These are phyloP conservation scores for Macrosteles quadrilineatus DNA, from an alignment of 1,140 invertebrate species.

Conservation along the genomic window DNA sequence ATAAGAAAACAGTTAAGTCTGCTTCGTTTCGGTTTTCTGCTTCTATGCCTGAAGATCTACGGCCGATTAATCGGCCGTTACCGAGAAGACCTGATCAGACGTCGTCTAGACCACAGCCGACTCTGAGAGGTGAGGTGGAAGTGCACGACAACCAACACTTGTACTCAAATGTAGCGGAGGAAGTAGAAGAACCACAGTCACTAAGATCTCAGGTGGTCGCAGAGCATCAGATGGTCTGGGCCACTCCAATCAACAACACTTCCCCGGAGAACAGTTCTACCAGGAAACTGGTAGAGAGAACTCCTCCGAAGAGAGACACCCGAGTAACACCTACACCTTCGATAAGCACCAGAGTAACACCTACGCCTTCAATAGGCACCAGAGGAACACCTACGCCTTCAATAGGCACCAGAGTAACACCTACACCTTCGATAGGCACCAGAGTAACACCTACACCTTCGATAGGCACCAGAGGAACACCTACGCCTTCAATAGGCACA, in stretches of 20 bases:
- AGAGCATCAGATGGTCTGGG: slow-evolving; percentile 23
- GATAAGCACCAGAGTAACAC: background rate
- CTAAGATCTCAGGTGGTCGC: background rate
- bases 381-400: background rate
- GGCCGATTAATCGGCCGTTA: slow-evolving; percentile 28
- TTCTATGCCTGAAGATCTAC: slow-evolving; percentile 29
- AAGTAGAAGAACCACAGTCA: slow-evolving; percentile 20
- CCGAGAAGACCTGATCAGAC: slow-evolving; percentile 14
- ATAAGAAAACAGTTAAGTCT: slow-evolving; percentile 40
- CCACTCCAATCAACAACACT: slow-evolving; percentile 8
- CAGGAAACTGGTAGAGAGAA: background rate
- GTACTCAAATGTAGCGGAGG: slow-evolving; percentile 20
- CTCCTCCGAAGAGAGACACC: background rate
- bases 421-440: too few species aligned
- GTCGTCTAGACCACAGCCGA: background rate
- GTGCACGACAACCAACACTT: slow-evolving; percentile 16
- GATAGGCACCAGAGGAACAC: background rate
- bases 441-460: background rate
- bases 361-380: background rate
- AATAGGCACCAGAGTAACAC: background rate
- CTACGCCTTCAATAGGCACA: background rate
- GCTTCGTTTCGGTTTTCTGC: slow-evolving; percentile 39
- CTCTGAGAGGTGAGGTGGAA: background rate
- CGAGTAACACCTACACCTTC: background rate
- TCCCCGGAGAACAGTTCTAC: background rate